Evolutionary conservation across 2,888 invertebrate species (phyloP).

Genomic region (Plusia festucae): DNA sequence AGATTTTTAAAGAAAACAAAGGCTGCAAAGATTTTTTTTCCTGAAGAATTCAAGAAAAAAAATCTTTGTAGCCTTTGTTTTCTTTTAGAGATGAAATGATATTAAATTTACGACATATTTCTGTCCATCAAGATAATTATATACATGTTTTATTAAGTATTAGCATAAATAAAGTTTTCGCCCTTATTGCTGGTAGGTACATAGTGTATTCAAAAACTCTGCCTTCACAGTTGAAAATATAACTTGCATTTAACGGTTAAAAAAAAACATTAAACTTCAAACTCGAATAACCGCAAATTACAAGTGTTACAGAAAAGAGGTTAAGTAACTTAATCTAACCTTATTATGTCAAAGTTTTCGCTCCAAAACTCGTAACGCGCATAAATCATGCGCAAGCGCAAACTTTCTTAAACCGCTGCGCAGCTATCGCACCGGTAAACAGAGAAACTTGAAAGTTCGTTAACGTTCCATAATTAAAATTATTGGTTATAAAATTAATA

Average conservation of each 20-base stretch:
- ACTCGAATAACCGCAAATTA: not conserved
- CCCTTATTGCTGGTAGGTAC: too few species aligned
- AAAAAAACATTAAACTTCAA: not conserved
- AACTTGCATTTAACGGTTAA: not conserved
- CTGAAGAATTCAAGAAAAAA: too few species aligned
- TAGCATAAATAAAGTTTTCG: not conserved
- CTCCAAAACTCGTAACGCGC: constrained; percentile 37
- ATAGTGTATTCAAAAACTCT: too few species aligned
- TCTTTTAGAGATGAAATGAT: too few species aligned
- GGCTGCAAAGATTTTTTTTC: too few species aligned
- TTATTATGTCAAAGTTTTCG: constrained; percentile 52
- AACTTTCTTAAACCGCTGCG: constrained; percentile 48
- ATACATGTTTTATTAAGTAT: too few species aligned
- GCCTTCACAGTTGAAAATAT: too few species aligned
- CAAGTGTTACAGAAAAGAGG: constrained; percentile 27
- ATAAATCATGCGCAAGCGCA: constrained; percentile 42
- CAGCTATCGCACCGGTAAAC: constrained; percentile 8
- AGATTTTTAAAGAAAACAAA: too few species aligned
- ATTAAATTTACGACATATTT: too few species aligned
- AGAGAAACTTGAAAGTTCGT: constrained; percentile 57
- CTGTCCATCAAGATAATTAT: too few species aligned
- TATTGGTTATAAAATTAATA: constrained; percentile 53
- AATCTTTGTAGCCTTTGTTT: too few species aligned
- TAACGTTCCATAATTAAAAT: constrained; percentile 40
- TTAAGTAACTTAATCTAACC: constrained; percentile 47